Conservation (phyloP, 1,140 invertebrate species). For the Planococcus citri region DNA sequence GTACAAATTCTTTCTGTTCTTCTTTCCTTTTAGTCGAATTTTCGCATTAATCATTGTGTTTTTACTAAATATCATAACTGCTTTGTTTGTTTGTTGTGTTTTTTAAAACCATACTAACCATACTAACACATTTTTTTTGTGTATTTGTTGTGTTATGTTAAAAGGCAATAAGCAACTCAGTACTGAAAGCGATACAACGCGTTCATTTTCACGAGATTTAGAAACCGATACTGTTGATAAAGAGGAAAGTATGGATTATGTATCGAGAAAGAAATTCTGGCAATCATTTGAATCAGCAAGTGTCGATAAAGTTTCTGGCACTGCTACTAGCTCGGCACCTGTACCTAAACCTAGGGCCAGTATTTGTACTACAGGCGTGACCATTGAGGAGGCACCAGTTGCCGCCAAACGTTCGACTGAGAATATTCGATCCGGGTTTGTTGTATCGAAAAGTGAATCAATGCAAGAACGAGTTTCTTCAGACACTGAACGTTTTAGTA, state of each 20-base stretch:
- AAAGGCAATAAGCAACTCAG: slow-evolving; percentile 13
- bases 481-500: not conserved
- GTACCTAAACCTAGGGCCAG: not conserved
- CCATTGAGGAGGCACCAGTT: not conserved
- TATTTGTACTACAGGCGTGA: not conserved
- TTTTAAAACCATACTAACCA: not conserved
- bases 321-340: not conserved
- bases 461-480: not conserved
- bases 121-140: slow-evolving; percentile 13
- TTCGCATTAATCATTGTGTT: no score
- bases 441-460: not conserved
- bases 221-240: not conserved
- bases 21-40: no score
- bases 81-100: not conserved
- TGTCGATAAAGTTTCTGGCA: not conserved
- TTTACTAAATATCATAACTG: not conserved
- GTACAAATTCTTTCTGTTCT: no score
- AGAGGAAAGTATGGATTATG: not conserved
- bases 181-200: not conserved
- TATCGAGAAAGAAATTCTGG: slow-evolving; percentile 16
- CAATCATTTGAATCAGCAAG: not conserved
- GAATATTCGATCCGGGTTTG: not conserved
- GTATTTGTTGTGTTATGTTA: slow-evolving; percentile 9
- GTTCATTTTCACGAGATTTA: not conserved
- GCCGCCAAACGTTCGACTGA: not conserved